Base-by-base conservation (phyloP, 2,888 invertebrate genomes). In the Cartodere bifasciata region DNA sequence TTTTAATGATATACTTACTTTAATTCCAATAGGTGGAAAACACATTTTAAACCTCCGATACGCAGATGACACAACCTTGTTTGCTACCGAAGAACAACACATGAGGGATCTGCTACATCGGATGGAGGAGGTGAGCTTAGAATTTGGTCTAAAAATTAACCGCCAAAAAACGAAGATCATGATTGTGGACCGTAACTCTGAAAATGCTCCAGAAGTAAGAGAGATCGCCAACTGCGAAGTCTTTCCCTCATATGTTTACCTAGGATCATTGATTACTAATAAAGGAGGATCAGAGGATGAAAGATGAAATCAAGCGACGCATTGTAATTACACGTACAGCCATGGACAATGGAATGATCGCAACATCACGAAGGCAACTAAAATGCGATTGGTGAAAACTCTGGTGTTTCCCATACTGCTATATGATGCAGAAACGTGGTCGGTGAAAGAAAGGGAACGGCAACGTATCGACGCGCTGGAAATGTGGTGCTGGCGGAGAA, bases 401-500 rank as follows among this genome's bases (percentile, higher is more conserved):
- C 30, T 30, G 13, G 28, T 30, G 13, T 30, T 24, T 24, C 14
- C 24, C 10, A 22, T 25, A 15, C 17, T 29, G n/a, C 22, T 17
- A 7, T 26, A 34, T 20, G 28, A 15, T 28, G 25, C 29, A 10
- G 26, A 33, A 34, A 34, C 31, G 2, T 34, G 34, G 34, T 24
- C 34, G n/a, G 16, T 34, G 12, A 13, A 17, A 7, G 23, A 23
- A 13, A 9, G 15, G n/a, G 34, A 34, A 13, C 16, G 23, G 5
- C n/a, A 34, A 16, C 20, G 15, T 11, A 34, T 34, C 24, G 34
- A 34, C 20, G 24, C 32, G 10, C 32, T 34, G 16, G 32, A 34
- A 16, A n/a, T 34, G 16, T 34, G 20, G 32, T 24, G 34, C 14
- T 34, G 23, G 31, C 14, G 34, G 15, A 14, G 34, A 30, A 13